A percentile compares a stretch with the other conserved stretches of the same genome.
phyloP scores from a whole-genome alignment of 2,797 vertebrate genomes.

The Chromis chromis region DNA sequence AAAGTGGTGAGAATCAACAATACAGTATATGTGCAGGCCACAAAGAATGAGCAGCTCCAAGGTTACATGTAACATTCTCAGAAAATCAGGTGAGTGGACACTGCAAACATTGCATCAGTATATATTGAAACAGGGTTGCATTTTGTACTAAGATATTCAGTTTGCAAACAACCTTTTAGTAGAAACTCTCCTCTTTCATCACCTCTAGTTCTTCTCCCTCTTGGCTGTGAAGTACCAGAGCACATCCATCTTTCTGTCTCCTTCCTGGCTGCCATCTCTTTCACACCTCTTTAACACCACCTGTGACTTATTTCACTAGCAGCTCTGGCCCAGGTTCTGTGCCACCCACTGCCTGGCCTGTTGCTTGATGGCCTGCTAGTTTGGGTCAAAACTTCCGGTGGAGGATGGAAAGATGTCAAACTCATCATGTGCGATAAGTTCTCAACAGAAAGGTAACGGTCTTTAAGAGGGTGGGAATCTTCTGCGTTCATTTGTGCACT shows the following conservation, averaged over 20 bases:
- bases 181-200: constrained; percentile 24
- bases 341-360: constrained; percentile 46
- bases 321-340: constrained; percentile 26
- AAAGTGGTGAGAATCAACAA: neutral
- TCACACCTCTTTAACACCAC: constrained; percentile 76
- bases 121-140: neutral
- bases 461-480: neutral
- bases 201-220: constrained; percentile 32
- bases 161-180: constrained; percentile 8
- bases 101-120: neutral
- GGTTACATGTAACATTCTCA: neutral
- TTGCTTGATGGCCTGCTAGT: constrained; percentile 24
- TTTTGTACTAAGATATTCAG: neutral
- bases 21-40: neutral
- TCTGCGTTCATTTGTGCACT: neutral
- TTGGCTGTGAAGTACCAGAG: constrained; percentile 48
- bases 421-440: neutral
- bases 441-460: neutral
- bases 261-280: constrained; percentile 61
- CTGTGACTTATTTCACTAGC: constrained; percentile 68
- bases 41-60: neutral
- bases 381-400: constrained; percentile 11
- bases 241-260: constrained; percentile 62
- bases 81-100: neutral
- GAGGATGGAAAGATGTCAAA: neutral